These are phyloP conservation scores for Reticulitermes lucifugus DNA, from an alignment of 2,888 invertebrate species.

Conservation along the genomic window DNA sequence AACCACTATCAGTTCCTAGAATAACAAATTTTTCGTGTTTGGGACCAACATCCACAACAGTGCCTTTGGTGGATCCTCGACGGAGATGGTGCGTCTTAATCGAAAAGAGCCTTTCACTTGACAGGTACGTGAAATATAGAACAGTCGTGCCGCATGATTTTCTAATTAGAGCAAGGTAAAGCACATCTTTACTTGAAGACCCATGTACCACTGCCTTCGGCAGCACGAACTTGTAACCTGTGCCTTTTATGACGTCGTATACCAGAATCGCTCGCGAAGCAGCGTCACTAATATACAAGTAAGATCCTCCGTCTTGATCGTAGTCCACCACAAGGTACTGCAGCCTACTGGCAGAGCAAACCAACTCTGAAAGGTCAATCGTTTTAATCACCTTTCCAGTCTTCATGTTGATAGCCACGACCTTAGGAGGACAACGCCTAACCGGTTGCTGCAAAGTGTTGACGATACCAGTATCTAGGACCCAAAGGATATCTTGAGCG, in stretches of 20 bases:
- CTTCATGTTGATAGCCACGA: constrained; percentile 72
- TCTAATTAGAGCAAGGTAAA: constrained; percentile 74
- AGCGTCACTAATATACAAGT: constrained; percentile 75
- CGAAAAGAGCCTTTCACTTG: constrained; percentile 72
- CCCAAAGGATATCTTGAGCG: constrained; percentile 77
- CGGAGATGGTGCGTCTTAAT: constrained; percentile 73
- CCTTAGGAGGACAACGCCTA: constrained; percentile 72
- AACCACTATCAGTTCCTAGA: constrained; percentile 72
- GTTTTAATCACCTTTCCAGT: constrained; percentile 71
- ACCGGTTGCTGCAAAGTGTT: constrained; percentile 75
- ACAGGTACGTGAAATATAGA: constrained; percentile 74
- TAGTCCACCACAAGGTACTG: constrained; percentile 80
- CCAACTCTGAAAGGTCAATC: constrained; percentile 71
- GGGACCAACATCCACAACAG: constrained; percentile 70
- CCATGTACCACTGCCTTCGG: constrained; percentile 68
- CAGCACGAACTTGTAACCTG: constrained; percentile 73
- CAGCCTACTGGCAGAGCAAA: constrained; percentile 71
- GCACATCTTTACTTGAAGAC: constrained; percentile 70
- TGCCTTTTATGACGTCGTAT: constrained; percentile 72
- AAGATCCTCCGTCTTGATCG: constrained; percentile 65
- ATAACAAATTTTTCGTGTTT: constrained; percentile 70
- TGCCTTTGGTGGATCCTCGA: constrained; percentile 68
- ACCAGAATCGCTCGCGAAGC: constrained; percentile 76
- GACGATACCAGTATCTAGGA: constrained; percentile 77
- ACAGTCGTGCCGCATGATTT: constrained; percentile 69